Conservation (phyloP, 2,113 vertebrate species). For the Pelodiscus sinensis region DNA sequence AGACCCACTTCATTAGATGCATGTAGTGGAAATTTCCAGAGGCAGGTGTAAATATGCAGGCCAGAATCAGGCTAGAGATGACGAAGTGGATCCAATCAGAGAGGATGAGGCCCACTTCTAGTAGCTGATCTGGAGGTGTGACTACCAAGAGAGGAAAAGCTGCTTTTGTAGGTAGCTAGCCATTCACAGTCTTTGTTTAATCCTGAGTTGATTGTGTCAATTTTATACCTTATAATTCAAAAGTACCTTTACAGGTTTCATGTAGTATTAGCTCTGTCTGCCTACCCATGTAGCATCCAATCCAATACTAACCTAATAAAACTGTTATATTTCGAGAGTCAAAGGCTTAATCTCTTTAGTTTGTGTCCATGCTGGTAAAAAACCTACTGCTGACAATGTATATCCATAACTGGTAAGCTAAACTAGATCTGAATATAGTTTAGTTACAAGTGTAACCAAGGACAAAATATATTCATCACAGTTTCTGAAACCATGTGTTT, state of each 20-base stretch:
- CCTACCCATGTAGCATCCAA: background rate
- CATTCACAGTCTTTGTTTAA: no score
- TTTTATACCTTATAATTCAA: background rate
- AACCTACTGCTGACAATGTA: background rate
- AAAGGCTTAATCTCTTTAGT: background rate
- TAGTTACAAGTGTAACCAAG: background rate
- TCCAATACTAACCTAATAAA: background rate
- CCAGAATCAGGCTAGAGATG: no score
- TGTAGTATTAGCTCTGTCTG: background rate
- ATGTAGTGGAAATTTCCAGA: no score
- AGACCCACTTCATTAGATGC: no score
- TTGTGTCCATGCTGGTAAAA: background rate
- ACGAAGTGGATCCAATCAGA: no score
- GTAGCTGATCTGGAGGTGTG: no score
- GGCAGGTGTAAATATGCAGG: no score
- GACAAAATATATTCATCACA: background rate
- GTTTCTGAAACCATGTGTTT: background rate
- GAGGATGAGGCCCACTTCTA: no score
- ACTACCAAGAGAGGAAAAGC: no score
- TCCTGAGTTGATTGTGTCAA: no score
- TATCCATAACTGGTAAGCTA: background rate
- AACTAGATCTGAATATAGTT: rapidly evolving
- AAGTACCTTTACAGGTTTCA: background rate
- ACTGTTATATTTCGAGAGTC: background rate
- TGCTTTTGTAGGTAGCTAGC: no score